phyloP scores from a whole-genome alignment of 2,797 vertebrate species.

The Pterois miles region DNA sequence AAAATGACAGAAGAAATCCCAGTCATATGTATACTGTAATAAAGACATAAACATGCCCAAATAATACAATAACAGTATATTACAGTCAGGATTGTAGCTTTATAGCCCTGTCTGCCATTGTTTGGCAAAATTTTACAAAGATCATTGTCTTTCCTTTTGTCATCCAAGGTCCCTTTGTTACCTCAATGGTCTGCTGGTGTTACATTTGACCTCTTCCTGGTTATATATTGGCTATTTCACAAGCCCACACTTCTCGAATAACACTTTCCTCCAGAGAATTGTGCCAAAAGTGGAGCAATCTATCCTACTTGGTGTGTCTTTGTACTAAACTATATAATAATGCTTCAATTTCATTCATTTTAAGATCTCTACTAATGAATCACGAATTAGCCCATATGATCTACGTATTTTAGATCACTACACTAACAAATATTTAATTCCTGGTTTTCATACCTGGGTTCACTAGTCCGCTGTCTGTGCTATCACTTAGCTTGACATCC shows the following conservation, averaged over 20 bases:
- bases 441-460: conserved; percentile 76
- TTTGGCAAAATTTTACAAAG: neutral
- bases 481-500: conserved; percentile 16
- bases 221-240: conserved; percentile 2
- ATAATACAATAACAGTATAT: neutral
- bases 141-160: neutral
- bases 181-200: no score
- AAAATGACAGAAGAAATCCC: neutral
- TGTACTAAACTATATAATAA: neutral
- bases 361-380: neutral
- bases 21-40: neutral
- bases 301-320: neutral
- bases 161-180: neutral
- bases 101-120: neutral
- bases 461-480: conserved; percentile 47
- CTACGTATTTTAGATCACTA: neutral
- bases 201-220: neutral
- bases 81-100: neutral
- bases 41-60: neutral
- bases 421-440: neutral
- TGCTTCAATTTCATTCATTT: no score
- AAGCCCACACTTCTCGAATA: neutral
- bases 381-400: neutral
- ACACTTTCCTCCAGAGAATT: neutral
- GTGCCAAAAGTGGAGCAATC: neutral